Conservation (phyloP, 1,140 invertebrate species). For the Dysdera silvatica region DNA sequence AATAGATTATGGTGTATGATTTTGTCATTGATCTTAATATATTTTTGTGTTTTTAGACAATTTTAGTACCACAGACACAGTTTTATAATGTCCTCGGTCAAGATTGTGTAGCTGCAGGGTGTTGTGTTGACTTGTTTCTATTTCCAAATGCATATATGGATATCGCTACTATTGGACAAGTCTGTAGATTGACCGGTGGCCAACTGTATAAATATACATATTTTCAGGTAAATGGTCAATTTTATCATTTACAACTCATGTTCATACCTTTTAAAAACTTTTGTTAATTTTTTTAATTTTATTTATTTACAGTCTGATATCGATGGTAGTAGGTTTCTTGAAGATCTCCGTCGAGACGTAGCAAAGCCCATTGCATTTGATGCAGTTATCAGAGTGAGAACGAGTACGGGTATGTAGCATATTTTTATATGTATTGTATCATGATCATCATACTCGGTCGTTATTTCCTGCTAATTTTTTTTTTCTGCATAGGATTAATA, state of each 20-base stretch:
- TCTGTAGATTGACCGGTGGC: conserved; percentile 33
- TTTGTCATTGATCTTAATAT: background rate
- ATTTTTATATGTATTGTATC: background rate
- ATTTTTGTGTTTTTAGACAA: conserved; percentile 43
- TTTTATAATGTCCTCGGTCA: conserved; percentile 35
- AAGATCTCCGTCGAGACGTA: conserved; percentile 33
- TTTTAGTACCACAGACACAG: conserved; percentile 30
- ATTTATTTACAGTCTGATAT: conserved; percentile 22
- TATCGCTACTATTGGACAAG: conserved; percentile 35
- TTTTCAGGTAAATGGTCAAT: conserved; percentile 20
- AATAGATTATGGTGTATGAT: background rate
- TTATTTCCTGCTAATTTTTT: no score
- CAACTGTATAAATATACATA: conserved; percentile 33
- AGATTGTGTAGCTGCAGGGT: conserved; percentile 34
- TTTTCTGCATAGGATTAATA: no score
- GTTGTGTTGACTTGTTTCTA: conserved; percentile 35
- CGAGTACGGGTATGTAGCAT: conserved; percentile 24
- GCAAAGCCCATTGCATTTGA: conserved; percentile 35
- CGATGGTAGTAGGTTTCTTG: conserved; percentile 26
- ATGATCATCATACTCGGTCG: no score
- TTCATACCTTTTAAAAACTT: background rate
- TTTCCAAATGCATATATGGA: conserved; percentile 36
- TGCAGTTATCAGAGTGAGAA: conserved; percentile 32
- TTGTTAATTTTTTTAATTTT: background rate
- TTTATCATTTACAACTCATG: background rate